Evolutionary conservation across 2,113 vertebrate genomes (phyloP).

Genomic region (Barnardius zonarius): DNA sequence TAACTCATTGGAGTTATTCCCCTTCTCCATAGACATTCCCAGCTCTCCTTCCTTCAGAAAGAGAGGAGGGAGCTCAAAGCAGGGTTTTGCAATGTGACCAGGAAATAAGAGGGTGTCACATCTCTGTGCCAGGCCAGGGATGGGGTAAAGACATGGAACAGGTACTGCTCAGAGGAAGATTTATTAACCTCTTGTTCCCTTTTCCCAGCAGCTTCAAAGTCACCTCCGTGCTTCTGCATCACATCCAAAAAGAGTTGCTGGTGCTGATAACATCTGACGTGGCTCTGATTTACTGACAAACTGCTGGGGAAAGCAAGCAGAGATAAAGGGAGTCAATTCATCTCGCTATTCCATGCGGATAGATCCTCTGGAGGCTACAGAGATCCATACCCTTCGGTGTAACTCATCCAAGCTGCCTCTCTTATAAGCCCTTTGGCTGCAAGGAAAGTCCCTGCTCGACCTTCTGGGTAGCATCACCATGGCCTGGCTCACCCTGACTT

Average conservation of each 20-base stretch:
- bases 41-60: neutral
- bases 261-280: slow-evolving; percentile 25
- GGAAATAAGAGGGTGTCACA: neutral
- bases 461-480: neutral
- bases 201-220: neutral
- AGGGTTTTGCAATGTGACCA: neutral
- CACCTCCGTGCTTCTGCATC: neutral
- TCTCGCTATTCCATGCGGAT: neutral
- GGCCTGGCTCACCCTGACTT: neutral
- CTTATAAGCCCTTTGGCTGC: neutral
- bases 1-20: neutral
- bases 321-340: neutral
- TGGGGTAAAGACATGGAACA: neutral
- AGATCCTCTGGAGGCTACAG: neutral
- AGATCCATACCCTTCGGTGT: accelerated
- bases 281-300: neutral
- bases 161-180: neutral
- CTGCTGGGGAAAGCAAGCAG: neutral
- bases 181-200: neutral
- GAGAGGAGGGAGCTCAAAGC: neutral
- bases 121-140: neutral
- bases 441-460: neutral
- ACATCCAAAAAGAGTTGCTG: neutral
- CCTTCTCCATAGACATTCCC: neutral
- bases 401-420: neutral